Evolutionary conservation across 1,140 invertebrate species (phyloP).

Genomic region (Rhynchophorus ferrugineus): DNA sequence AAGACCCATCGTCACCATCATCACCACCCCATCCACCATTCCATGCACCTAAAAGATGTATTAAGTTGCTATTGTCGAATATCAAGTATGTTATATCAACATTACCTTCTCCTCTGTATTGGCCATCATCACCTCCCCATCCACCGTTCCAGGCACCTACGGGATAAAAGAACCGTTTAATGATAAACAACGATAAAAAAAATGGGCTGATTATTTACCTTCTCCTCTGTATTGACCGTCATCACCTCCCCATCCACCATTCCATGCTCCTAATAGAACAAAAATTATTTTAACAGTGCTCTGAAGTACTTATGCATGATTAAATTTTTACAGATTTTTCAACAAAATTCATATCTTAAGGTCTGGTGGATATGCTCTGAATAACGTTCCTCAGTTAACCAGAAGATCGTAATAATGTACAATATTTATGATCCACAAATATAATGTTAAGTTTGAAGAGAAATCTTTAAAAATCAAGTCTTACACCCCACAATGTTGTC

Average conservation of each 20-base stretch:
- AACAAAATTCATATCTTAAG: no score
- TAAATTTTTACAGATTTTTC: no score
- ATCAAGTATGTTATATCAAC: not conserved
- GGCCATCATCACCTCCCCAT: conserved; percentile 17
- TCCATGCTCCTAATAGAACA: not conserved
- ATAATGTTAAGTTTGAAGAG: no score
- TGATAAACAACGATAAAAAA: not conserved
- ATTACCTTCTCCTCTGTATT: conserved; percentile 8
- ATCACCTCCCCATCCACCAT: conserved; percentile 8
- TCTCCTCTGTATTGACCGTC: conserved; percentile 16
- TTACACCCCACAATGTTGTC: no score
- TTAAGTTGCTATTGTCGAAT: not conserved
- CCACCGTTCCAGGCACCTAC: conserved; percentile 15
- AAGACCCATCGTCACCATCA: conserved; percentile 8
- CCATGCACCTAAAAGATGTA: not conserved
- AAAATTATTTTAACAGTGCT: not conserved
- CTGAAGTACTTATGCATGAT: no score
- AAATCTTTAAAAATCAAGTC: no score
- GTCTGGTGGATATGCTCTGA: no score
- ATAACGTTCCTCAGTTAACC: no score
- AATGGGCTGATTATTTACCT: not conserved
- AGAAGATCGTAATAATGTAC: no score
- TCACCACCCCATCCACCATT: not conserved
- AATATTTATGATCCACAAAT: no score
- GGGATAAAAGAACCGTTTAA: not conserved